Percentiles rank a stretch among this genome's conserved stretches.
Conservation (phyloP, 2,888 invertebrate species). For the Thelaira solivaga region DNA sequence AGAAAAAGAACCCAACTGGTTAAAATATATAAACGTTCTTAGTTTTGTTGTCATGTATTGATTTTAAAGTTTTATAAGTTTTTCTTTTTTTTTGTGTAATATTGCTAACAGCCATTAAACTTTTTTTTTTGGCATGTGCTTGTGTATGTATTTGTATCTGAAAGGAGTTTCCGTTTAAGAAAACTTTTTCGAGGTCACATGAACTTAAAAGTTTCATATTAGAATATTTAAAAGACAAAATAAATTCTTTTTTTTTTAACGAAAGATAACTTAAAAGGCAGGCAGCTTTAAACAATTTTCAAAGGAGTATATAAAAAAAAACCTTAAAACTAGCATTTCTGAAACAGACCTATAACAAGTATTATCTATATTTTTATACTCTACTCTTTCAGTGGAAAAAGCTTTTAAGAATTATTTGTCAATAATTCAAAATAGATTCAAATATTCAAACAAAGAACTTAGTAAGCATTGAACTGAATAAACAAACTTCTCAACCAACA, state of each 20-base stretch:
- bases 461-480: too few relatives aligned
- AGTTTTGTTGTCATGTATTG: slow-evolving; percentile 33
- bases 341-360: too few relatives aligned
- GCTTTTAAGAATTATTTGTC: too few relatives aligned
- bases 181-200: slow-evolving; percentile 19
- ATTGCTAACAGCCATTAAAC: slow-evolving; percentile 2
- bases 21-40: neutral
- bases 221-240: neutral
- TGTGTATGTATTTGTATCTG: neutral
- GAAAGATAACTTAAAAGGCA: too few relatives aligned
- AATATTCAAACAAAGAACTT: too few relatives aligned
- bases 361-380: too few relatives aligned
- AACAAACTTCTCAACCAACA: too few relatives aligned
- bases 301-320: too few relatives aligned
- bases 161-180: neutral
- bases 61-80: slow-evolving; percentile 29
- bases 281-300: too few relatives aligned
- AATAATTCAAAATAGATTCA: too few relatives aligned
- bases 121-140: neutral
- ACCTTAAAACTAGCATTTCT: too few relatives aligned
- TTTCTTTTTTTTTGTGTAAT: slow-evolving; percentile 1
- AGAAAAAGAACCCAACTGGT: neutral
- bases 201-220: neutral
- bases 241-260: neutral
- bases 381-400: too few relatives aligned